Evolutionary conservation across 2,888 invertebrate species (phyloP).

Genomic region (Metalampra italica): DNA sequence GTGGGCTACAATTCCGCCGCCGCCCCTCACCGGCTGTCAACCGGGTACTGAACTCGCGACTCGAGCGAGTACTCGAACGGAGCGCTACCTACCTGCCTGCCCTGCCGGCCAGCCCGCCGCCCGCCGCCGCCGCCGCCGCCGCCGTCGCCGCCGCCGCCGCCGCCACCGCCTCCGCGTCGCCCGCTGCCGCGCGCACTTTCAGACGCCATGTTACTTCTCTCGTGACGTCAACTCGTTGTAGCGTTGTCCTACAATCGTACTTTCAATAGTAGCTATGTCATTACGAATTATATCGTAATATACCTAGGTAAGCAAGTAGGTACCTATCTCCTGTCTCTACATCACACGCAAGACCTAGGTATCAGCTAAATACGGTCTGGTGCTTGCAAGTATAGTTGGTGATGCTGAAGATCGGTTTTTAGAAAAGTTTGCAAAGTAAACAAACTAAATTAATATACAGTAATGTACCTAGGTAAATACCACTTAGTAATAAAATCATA

Average conservation of each 20-base stretch:
- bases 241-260: slow-evolving; percentile 15
- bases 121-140: slow-evolving; percentile 23
- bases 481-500: too few relatives aligned
- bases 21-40: slow-evolving; percentile 75
- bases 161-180: slow-evolving; percentile 20
- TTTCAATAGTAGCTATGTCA: neutral
- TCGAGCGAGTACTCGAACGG: slow-evolving; percentile 26
- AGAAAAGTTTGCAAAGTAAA: too few relatives aligned
- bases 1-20: slow-evolving; percentile 47
- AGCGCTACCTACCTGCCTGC: slow-evolving; percentile 20
- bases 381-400: too few relatives aligned
- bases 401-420: too few relatives aligned
- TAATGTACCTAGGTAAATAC: too few relatives aligned
- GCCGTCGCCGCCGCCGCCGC: slow-evolving; percentile 21
- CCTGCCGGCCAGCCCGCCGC: slow-evolving; percentile 24
- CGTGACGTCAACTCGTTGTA: slow-evolving; percentile 52
- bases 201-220: slow-evolving; percentile 59
- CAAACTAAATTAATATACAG: too few relatives aligned
- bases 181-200: slow-evolving; percentile 61
- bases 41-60: slow-evolving; percentile 75
- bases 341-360: too few relatives aligned
- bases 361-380: too few relatives aligned
- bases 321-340: too few relatives aligned
- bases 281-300: neutral
- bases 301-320: neutral